Conservation (phyloP, 2,797 vertebrate species). For the Harpagifer antarcticus region DNA sequence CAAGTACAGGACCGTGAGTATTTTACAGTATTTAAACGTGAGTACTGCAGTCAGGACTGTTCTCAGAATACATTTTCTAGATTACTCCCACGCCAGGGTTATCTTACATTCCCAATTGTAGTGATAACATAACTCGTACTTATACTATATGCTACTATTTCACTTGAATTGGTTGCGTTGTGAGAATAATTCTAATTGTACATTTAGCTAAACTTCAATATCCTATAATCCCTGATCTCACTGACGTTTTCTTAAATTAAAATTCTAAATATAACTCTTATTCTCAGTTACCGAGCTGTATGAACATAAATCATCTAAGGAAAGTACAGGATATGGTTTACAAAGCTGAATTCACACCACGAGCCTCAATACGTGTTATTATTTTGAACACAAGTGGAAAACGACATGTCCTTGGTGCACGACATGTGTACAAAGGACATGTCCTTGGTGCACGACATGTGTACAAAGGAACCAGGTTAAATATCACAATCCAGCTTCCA, state of each 20-base stretch:
- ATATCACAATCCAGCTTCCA: neutral
- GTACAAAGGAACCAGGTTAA: too few relatives aligned
- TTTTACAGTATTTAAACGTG: neutral
- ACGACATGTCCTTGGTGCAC: neutral
- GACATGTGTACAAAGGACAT: neutral
- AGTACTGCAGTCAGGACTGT: neutral
- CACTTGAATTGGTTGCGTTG: neutral
- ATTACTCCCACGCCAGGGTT: too few relatives aligned
- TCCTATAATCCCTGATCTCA: neutral
- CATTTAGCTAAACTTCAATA: neutral
- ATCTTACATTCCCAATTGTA: neutral
- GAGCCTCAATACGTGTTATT: neutral
- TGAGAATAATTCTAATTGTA: neutral
- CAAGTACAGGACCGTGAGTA: conserved; percentile 97
- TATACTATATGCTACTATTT: too few relatives aligned
- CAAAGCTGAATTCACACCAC: neutral
- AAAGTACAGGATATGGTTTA: neutral
- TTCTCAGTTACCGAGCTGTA: neutral
- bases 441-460: too few relatives aligned
- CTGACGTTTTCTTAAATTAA: neutral
- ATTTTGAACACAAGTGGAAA: too few relatives aligned
- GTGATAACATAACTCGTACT: too few relatives aligned
- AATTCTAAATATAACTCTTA: neutral
- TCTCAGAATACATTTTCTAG: too few relatives aligned
- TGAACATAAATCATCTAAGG: neutral